Evolutionary conservation across 2,113 vertebrate species (phyloP).

Genomic region (Coryphaenoides rupestris): DNA sequence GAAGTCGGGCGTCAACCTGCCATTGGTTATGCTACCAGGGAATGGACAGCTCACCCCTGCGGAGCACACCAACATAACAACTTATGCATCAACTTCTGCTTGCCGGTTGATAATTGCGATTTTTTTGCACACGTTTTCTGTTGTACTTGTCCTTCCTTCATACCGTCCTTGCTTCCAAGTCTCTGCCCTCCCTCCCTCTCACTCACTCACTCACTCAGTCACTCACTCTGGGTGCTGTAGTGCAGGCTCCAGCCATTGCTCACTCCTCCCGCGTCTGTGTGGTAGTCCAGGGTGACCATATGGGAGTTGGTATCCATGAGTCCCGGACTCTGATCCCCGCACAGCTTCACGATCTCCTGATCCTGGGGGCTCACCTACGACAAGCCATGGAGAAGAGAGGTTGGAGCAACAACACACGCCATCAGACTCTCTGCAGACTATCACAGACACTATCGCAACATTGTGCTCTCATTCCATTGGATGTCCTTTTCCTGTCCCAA

Average conservation of each 20-base stretch:
- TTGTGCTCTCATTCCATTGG: too few relatives aligned
- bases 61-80: constrained; percentile 19
- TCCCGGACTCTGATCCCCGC: constrained; percentile 66
- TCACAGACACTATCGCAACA: too few relatives aligned
- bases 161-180: too few relatives aligned
- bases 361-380: constrained; percentile 52
- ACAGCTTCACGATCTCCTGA: constrained; percentile 50
- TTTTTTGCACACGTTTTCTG: too few relatives aligned
- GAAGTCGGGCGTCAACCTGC: constrained; percentile 59
- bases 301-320: constrained; percentile 50
- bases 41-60: constrained; percentile 63
- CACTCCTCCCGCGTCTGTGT: constrained; percentile 57
- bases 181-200: constrained; percentile 22
- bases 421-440: too few relatives aligned
- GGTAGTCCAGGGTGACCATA: constrained; percentile 64
- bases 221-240: constrained; percentile 72
- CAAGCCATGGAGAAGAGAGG: background rate
- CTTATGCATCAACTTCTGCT: background rate
- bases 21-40: constrained; percentile 46
- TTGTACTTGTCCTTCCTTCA: too few relatives aligned
- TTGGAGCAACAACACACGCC: background rate
- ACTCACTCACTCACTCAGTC: constrained; percentile 53
- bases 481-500: too few relatives aligned
- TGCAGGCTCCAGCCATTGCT: constrained; percentile 70
- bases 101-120: background rate